Evolutionary conservation across 2,797 vertebrate genomes (phyloP).

Genomic region (Pterois miles): DNA sequence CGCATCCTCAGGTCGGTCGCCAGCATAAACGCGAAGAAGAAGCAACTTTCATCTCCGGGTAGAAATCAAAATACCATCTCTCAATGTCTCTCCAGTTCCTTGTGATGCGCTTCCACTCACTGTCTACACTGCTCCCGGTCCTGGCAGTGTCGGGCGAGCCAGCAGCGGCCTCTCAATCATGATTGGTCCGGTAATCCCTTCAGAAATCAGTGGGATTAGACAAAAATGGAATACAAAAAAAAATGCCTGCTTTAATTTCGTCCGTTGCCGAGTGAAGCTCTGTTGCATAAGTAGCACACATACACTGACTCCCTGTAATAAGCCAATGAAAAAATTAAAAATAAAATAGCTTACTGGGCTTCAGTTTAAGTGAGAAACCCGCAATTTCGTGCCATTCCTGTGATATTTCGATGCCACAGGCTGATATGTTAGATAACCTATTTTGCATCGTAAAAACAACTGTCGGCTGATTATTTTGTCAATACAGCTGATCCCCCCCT

Average conservation of each 20-base stretch:
- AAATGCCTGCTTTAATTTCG: slow-evolving; percentile 81
- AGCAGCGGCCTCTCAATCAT: slow-evolving; percentile 72
- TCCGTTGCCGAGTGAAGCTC: slow-evolving; percentile 59
- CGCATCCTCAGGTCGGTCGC: slow-evolving; percentile 21
- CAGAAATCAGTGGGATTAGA: slow-evolving; percentile 85
- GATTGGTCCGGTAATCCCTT: slow-evolving; percentile 84
- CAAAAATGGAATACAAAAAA: slow-evolving; percentile 79
- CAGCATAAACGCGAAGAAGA: neutral
- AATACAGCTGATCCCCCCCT: slow-evolving; percentile 34
- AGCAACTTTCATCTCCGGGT: slow-evolving; percentile 31
- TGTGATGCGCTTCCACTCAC: slow-evolving; percentile 13
- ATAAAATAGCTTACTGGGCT: neutral
- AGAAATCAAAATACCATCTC: slow-evolving; percentile 6
- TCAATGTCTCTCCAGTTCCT: slow-evolving; percentile 13
- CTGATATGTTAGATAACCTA: neutral
- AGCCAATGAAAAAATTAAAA: slow-evolving; percentile 10
- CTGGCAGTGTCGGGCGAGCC: slow-evolving; percentile 43
- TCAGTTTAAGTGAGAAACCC: neutral
- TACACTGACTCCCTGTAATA: neutral
- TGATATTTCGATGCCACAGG: too few species aligned
- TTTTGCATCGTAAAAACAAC: slow-evolving; percentile 26
- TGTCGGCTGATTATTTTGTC: slow-evolving; percentile 38
- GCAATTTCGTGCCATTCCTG: neutral
- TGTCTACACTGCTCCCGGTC: slow-evolving; percentile 34
- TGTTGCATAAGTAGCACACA: slow-evolving; percentile 74